Evolutionary conservation across 2,888 invertebrate species (phyloP), one percentile per base, ranked within the genome.

Genomic region (Siphonodentalium dalli): DNA sequence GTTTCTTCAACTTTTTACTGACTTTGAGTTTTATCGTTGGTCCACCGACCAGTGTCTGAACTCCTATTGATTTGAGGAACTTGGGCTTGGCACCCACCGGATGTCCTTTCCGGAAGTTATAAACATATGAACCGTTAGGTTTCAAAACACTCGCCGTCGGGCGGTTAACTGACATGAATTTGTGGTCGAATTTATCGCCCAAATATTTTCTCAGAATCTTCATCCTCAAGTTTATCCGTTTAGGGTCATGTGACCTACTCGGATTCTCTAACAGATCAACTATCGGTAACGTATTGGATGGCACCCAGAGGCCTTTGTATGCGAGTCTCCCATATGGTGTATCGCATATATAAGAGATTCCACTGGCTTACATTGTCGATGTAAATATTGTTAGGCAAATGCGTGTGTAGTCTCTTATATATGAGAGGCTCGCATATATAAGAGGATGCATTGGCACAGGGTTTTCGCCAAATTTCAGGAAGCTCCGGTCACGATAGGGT

Each of bases 81-180:
- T 64, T 51, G 1, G 79, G 77, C 56, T 77, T 71, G 18, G 64
- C 61, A 4, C 82, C 83, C 24, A 74, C 68, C 0, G 85, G 84
- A 23, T 66, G 45, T 1, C 84, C 84, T 28, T 79, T 78, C 29
- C 76, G 75, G 63, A 80, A 82, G 35, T 79, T 75, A 55, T 82
- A 81, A 48, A 76, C 75, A 34, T 81, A 65, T 1, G 78, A 78
- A 28, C 82, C 82, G 60, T 83, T 83, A 5, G 82, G 80, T 47
- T 76, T 69, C 23, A 70, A 62, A 26, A 78, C 69, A 29, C 73
- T 62, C 46, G 66, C 65, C n/a, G 58, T 34, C 0, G 83, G 83
- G 37, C 74, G 66, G 3, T 72, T 65, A 29, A 83, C 71, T 44
- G 84, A 83, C 84, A 85, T 85, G 71, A 79, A 83, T 13, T 77